Base-by-base conservation (phyloP, 2,113 vertebrate species). In the Eudyptes chrysolophus region DNA sequence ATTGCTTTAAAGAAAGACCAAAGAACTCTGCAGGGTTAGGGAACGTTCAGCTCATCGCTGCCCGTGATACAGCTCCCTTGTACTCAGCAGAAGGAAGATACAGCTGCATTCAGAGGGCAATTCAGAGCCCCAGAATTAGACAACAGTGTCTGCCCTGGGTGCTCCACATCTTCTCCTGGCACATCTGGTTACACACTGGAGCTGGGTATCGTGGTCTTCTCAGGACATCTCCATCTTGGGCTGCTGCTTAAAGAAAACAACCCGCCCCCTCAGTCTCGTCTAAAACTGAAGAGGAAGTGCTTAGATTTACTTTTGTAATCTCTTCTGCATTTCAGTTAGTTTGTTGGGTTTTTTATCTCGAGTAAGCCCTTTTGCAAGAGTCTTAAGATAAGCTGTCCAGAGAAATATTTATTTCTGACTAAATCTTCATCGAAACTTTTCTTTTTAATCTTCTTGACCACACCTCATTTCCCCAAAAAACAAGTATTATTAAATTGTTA, bases 221-320 rank as follows among this genome's bases (percentile, higher is more conserved):
- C 25, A 6, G 42, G 34, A 34, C 34, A 16, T 77, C 25, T 38
- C 24, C 16, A 3, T 46, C 76, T 52, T 71, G 46, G 19, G 70
- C 40, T 83, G 16, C 38, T 60, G 30, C 54, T 60, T 89, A 22
- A 82, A 89, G 30, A 60, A 69, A 48, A 60, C 30, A 60, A 7
- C 15, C 13, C 5, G 0, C 1, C 22, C 11, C 7, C 32, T 42
- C 17, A 21, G 0, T 42, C 27, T 85, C 46, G 54, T 32, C 20
- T 40, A 46, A 84, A 92, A 44, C 8, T 52, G 8, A 57, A 64
- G n/a, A 44, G 29, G 13, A 46, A 74, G 36, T 25, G 42, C 7
- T 44, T 40, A 38, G 13, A 42, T 64, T 29, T 61, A 38, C 40
- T 84, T 87, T 30, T 36, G 21, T 40, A 54, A 62, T 54, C 42